Percentiles rank a stretch among this genome's conserved stretches.
phyloP scores from a whole-genome alignment of 2,797 vertebrate species.

The Limosa lapponica region DNA sequence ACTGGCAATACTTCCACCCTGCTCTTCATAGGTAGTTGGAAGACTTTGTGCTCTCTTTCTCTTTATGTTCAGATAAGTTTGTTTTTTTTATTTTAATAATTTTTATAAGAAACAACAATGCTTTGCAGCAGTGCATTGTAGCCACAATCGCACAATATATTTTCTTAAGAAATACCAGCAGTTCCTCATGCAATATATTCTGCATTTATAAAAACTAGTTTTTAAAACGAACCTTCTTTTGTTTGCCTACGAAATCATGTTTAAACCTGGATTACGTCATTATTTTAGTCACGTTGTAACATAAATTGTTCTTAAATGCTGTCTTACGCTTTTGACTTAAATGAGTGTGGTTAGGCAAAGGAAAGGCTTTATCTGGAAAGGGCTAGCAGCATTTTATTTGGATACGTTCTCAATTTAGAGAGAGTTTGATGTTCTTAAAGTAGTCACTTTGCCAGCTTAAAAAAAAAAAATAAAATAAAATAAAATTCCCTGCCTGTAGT shows the following conservation, averaged over 20 bases:
- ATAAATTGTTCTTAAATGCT: constrained; percentile 76
- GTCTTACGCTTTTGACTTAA: constrained; percentile 76
- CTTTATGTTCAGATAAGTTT: constrained; percentile 59
- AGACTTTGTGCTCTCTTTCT: constrained; percentile 73
- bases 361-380: constrained; percentile 76
- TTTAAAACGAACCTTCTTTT: constrained; percentile 85
- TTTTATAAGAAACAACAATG: constrained; percentile 79
- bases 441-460: constrained; percentile 78
- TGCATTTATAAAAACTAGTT: constrained; percentile 93
- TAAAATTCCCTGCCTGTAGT: constrained; percentile 76
- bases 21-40: constrained; percentile 67
- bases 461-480: constrained; percentile 31
- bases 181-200: constrained; percentile 93
- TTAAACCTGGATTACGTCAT: constrained; percentile 78
- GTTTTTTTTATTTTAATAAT: constrained; percentile 60
- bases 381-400: constrained; percentile 79
- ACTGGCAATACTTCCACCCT: constrained; percentile 75
- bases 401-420: constrained; percentile 77
- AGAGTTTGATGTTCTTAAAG: constrained; percentile 74
- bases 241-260: constrained; percentile 84
- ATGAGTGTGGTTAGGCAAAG: constrained; percentile 75
- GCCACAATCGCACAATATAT: constrained; percentile 99
- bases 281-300: constrained; percentile 76
- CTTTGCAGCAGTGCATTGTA: constrained; percentile 94
- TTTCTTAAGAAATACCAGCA: constrained; percentile 99